Evolutionary conservation across 1,140 invertebrate species (phyloP).

Genomic region (Drusus annulatus): DNA sequence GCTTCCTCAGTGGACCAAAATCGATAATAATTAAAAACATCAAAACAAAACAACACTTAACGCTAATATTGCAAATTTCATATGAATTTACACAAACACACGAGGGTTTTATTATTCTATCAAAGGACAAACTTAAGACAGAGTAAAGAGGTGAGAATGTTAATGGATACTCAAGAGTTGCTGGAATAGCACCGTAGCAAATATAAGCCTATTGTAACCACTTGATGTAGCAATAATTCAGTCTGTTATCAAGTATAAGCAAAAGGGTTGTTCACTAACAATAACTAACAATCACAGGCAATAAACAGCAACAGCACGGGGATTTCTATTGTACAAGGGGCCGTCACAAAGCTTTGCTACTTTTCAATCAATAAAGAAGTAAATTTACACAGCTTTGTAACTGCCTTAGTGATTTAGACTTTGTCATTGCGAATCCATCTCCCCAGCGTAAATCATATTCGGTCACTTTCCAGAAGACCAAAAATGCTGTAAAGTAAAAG

Average conservation of each 20-base stretch:
- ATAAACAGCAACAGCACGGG: constrained; percentile 1
- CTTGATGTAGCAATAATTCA: constrained; percentile 25
- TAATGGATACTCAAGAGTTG: too few species aligned
- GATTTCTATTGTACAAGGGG: constrained; percentile 8
- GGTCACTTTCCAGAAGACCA: too few species aligned
- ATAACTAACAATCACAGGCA: constrained; percentile 24
- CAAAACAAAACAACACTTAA: constrained; percentile 71
- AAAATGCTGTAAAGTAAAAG: too few species aligned
- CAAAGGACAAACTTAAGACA: constrained; percentile 57
- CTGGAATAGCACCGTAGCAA: constrained; percentile 33
- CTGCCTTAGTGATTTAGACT: too few species aligned
- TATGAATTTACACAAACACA: constrained; percentile 61
- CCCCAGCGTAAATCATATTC: too few species aligned
- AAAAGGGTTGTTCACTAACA: constrained; percentile 25
- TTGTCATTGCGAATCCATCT: too few species aligned
- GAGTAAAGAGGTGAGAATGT: constrained; percentile 51
- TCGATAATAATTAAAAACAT: constrained; percentile 63
- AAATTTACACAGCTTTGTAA: neutral
- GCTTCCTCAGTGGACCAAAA: constrained; percentile 56
- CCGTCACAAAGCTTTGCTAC: neutral
- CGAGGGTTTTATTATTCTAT: constrained; percentile 5
- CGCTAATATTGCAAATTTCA: constrained; percentile 71
- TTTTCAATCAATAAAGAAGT: neutral
- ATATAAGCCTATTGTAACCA: constrained; percentile 43
- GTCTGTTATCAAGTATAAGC: constrained; percentile 25